These are phyloP conservation scores for Rhopalosiphum padi DNA, from an alignment of 1,140 invertebrate species.

Conservation along the genomic window DNA sequence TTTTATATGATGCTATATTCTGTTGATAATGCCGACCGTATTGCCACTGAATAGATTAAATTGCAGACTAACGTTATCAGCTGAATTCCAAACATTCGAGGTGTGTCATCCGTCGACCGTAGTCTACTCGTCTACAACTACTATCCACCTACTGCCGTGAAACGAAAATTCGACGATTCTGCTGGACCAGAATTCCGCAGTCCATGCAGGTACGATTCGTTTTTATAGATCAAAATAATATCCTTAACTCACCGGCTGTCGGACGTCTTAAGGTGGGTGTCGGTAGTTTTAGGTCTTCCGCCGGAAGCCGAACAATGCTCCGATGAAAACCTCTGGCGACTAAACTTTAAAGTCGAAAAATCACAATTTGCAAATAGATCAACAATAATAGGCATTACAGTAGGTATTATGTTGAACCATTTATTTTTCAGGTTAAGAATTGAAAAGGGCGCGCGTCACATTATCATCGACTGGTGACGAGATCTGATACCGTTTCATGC, in stretches of 20 bases:
- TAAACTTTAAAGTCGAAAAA: background rate
- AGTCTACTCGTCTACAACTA: too few relatives aligned
- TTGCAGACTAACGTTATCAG: background rate
- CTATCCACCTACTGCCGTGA: fast-evolving
- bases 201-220: background rate
- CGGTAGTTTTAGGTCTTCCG: background rate
- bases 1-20: background rate
- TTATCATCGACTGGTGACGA: background rate
- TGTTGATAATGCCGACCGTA: background rate
- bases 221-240: background rate
- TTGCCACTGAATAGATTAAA: too few relatives aligned
- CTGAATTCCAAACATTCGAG: background rate
- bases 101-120: background rate
- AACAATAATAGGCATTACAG: too few relatives aligned
- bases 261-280: background rate
- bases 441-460: background rate
- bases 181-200: too few relatives aligned
- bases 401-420: background rate
- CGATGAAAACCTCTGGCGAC: too few relatives aligned
- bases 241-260: background rate
- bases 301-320: background rate
- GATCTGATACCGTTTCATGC: background rate
- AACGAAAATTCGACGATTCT: background rate
- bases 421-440: slow-evolving; percentile 3
- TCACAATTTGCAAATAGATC: background rate